Base-by-base conservation (phyloP, 37 sponge, comb jelly and placozoan genomes). In the Chondrosia reniformis region DNA sequence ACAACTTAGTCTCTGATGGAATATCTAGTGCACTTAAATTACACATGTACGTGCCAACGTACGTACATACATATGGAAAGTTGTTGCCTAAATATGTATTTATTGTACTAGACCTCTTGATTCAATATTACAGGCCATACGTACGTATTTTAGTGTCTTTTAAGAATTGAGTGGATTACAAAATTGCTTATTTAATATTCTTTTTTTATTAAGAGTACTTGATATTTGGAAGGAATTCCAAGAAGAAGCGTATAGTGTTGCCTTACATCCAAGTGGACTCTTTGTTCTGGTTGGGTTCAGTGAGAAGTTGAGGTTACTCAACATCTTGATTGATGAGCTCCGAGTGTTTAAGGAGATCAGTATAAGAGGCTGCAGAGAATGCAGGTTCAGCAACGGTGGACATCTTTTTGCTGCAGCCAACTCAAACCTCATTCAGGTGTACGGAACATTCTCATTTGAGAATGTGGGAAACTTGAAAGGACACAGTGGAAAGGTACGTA, bases 311-410 rank as follows among this genome's bases (percentile, higher is more conserved):
- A 44, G 98, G 19, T 84, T 97, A 31, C 87, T 97, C 91, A 94
- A 92, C 80, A 78, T 97, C 24, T 91, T 94, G 61, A 89, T 92
- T 34, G 95, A 97, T 40, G 98, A 94, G 67, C 89, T 97, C 22
- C 83, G 93, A 15, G 79, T 88, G 32, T 94, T 92, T 84, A 94
- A 92, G 77, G 98, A 94, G 86, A 86, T 97, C 79, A 81, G 85
- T 38, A 94, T 97, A 42, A 81, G 98, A 54, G 98, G 96, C 21
- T 97, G 98, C 77, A 80, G 93, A 62, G 98, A 97, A 95, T 97
- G 98, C 58, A 65, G 82, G 46, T 97, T 97, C 81, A 89, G 93
- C 55, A 81, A 94, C 79, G 98, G 98, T 37, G 98, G 98, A 7
- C 98, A 97, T 59, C 42, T 97, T 45, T 94, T 97, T 74, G 98